These are phyloP conservation scores for Zophobas morio DNA, from an alignment of 1,140 invertebrate genomes.

Conservation along the genomic window DNA sequence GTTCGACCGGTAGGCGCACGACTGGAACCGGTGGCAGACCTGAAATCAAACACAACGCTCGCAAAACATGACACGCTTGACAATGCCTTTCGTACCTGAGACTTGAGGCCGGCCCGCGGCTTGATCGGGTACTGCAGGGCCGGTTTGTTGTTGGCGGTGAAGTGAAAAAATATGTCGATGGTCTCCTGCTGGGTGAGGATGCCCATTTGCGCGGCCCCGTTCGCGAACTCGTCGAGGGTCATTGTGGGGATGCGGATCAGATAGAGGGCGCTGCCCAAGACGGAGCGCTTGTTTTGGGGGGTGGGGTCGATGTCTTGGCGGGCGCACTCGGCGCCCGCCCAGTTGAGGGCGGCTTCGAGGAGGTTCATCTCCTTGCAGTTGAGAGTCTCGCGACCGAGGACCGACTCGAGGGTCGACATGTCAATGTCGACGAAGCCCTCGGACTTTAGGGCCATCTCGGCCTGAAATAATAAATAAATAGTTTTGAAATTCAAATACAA, in stretches of 20 bases:
- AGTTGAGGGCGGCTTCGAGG: slow-evolving; percentile 90
- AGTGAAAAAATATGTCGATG: slow-evolving; percentile 93
- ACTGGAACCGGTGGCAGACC: slow-evolving; percentile 95
- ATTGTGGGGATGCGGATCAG: slow-evolving; percentile 92
- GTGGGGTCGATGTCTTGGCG: slow-evolving; percentile 85
- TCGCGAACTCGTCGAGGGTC: slow-evolving; percentile 92
- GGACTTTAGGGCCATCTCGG: slow-evolving; percentile 93
- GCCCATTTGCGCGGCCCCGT: slow-evolving; percentile 89
- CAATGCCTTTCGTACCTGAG: slow-evolving; percentile 76
- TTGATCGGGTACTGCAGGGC: slow-evolving; percentile 85
- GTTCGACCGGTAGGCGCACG: slow-evolving; percentile 95
- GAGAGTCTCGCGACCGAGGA: slow-evolving; percentile 89
- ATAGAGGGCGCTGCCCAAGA: slow-evolving; percentile 83
- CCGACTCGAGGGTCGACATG: slow-evolving; percentile 88
- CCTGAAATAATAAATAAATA: slow-evolving; percentile 72
- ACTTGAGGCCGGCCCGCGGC: slow-evolving; percentile 86
- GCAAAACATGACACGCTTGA: neutral
- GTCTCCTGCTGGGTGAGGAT: slow-evolving; percentile 92
- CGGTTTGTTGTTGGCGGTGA: slow-evolving; percentile 88
- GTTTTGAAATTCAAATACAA: no score
- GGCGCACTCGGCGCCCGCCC: slow-evolving; percentile 89
- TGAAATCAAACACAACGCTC: slow-evolving; percentile 64
- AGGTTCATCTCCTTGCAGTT: slow-evolving; percentile 93
- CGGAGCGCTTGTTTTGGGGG: slow-evolving; percentile 78
- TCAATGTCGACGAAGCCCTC: slow-evolving; percentile 95